These are phyloP conservation scores for Pissodes strobi DNA, from an alignment of 1,140 invertebrate genomes.

Conservation along the genomic window DNA sequence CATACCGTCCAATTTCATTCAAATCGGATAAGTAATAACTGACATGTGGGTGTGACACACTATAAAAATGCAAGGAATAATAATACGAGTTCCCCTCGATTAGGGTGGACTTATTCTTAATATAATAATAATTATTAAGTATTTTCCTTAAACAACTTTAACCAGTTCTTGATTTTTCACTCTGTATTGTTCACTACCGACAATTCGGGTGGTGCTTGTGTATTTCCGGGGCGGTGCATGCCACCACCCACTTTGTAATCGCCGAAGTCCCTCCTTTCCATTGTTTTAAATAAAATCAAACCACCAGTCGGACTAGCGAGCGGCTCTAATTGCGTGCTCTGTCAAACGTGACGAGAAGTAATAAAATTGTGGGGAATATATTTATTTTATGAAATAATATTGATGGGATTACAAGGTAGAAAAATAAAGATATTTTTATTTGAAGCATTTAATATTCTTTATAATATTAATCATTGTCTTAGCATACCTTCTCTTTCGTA, in stretches of 20 bases:
- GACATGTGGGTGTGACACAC: not conserved
- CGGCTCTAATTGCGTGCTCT: conserved; percentile 7
- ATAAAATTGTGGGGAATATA: not conserved
- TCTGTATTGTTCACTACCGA: conserved; percentile 2
- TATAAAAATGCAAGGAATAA: not conserved
- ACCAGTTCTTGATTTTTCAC: no score
- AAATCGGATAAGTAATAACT: no score
- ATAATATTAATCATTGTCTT: no score
- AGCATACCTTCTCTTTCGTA: no score
- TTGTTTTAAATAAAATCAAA: conserved; percentile 26
- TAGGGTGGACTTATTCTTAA: not conserved
- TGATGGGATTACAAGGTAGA: not conserved
- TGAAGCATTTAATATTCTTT: no score
- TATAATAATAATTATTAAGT: no score
- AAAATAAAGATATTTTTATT: no score
- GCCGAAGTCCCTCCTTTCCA: conserved; percentile 2
- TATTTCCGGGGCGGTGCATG: conserved; percentile 11
- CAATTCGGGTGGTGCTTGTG: not conserved
- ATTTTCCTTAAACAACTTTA: no score
- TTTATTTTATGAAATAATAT: not conserved
- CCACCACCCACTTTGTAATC: not conserved
- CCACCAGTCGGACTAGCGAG: conserved; percentile 2
- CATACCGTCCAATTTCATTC: no score
- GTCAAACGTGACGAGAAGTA: conserved; percentile 9
- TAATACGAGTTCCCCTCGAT: not conserved